A percentile compares a stretch with the other conserved stretches of the same genome.
Conservation (phyloP, 2,113 vertebrate genomes). For the Chaetodon trifascialis region DNA sequence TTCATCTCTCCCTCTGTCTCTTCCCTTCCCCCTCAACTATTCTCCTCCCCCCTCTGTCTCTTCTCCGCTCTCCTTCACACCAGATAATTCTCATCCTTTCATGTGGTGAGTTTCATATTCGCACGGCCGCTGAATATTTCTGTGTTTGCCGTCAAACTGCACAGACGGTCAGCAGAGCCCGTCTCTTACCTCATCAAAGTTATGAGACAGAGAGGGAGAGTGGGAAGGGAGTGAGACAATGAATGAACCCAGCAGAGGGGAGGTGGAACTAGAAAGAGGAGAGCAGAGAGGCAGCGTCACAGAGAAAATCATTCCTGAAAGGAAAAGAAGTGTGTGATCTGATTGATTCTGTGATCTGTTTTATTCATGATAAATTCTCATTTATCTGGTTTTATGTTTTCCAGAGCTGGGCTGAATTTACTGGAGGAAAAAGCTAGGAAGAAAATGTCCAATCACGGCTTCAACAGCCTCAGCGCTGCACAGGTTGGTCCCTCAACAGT, state of each 20-base stretch:
- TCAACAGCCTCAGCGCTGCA: slow-evolving; percentile 64
- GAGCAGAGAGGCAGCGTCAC: slow-evolving; percentile 30
- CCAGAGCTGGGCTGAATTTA: slow-evolving; percentile 68
- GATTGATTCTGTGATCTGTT: slow-evolving; percentile 35
- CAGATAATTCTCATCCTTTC: slow-evolving; percentile 66
- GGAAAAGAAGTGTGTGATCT: slow-evolving; percentile 37
- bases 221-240: slow-evolving; percentile 50
- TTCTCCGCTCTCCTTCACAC: slow-evolving; percentile 34
- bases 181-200: slow-evolving; percentile 68
- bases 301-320: slow-evolving; percentile 42
- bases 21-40: slow-evolving; percentile 52
- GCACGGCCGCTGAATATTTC: slow-evolving; percentile 66
- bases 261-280: slow-evolving; percentile 26
- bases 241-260: slow-evolving; percentile 41
- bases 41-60: slow-evolving; percentile 45
- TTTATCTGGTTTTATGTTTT: slow-evolving; percentile 38
- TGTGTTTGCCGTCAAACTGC: slow-evolving; percentile 65
- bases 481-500: slow-evolving; percentile 68
- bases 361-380: slow-evolving; percentile 42
- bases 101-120: slow-evolving; percentile 71
- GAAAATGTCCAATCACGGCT: slow-evolving; percentile 69
- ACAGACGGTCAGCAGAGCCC: slow-evolving; percentile 26
- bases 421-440: slow-evolving; percentile 70
- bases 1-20: slow-evolving; percentile 72
- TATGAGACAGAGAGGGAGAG: slow-evolving; percentile 43